Percentiles rank a stretch among this genome's conserved stretches.
These are phyloP conservation scores for Equus quagga DNA, from an alignment of 2,113 vertebrate species.

Conservation along the genomic window DNA sequence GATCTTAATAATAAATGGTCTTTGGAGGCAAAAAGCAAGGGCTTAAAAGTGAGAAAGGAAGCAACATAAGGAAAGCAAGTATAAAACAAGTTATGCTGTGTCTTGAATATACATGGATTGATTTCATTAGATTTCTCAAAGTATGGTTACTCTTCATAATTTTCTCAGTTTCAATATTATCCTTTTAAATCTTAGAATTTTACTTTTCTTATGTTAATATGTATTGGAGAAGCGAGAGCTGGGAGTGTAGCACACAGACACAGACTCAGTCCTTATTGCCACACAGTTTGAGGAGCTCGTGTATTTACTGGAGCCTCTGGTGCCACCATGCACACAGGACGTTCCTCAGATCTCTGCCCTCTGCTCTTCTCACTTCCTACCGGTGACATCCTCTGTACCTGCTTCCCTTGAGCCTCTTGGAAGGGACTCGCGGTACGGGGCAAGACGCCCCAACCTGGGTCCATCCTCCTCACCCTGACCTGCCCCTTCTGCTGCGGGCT, in stretches of 20 bases:
- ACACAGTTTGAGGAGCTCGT: too few relatives aligned
- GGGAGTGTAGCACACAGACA: not conserved
- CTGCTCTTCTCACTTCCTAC: not conserved
- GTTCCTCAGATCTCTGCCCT: not conserved
- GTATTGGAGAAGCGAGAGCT: not conserved
- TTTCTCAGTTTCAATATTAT: not conserved
- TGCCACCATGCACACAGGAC: fast-evolving
- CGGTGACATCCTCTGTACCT: not conserved
- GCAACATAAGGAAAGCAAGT: not conserved
- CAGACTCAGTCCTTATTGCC: too few relatives aligned
- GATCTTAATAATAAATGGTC: not conserved
- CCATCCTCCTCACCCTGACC: too few relatives aligned
- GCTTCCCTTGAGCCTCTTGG: not conserved
- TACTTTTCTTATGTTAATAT: not conserved
- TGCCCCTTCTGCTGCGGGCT: not conserved
- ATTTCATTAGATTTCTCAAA: not conserved
- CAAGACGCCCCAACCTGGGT: too few relatives aligned
- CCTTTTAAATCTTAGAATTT: not conserved
- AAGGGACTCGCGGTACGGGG: not conserved
- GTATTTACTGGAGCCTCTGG: fast-evolving
- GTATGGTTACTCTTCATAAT: too few relatives aligned
- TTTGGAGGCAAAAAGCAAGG: not conserved
- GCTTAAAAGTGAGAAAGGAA: not conserved
- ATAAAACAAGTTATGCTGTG: not conserved
- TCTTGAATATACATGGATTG: too few relatives aligned